A percentile compares a stretch with the other conserved stretches of the same genome.
These are phyloP conservation scores for Acronicta alni DNA, from an alignment of 2,888 invertebrate genomes.

Conservation along the genomic window DNA sequence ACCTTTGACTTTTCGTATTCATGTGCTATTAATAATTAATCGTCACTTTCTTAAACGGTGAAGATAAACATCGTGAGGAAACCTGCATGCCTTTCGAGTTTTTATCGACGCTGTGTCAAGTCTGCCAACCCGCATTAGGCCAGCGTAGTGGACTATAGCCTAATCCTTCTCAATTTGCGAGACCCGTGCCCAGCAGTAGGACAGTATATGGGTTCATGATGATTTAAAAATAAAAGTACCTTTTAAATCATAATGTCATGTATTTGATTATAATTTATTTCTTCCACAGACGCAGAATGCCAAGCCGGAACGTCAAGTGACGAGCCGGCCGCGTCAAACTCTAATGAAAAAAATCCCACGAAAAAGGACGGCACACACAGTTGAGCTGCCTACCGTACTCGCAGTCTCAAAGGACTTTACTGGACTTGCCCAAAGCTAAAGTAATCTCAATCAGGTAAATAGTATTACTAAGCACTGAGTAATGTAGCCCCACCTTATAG, in stretches of 20 bases:
- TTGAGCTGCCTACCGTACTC: conserved; percentile 77
- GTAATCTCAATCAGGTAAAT: conserved; percentile 85
- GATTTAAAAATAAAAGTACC: no score
- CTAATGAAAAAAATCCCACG: conserved; percentile 61
- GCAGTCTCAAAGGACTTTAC: conserved; percentile 67
- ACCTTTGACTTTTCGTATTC: no score
- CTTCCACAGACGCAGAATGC: conserved; percentile 73
- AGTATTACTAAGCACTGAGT: conserved; percentile 80
- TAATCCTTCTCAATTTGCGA: no score
- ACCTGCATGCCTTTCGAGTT: no score
- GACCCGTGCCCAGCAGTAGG: no score
- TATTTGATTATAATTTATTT: not conserved
- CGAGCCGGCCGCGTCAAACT: conserved; percentile 65
- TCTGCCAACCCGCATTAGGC: no score
- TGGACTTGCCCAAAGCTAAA: conserved; percentile 84
- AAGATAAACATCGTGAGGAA: no score
- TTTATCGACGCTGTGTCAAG: no score
- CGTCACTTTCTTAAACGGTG: no score
- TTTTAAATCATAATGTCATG: not conserved
- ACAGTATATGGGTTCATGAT: no score
- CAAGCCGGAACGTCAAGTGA: conserved; percentile 76
- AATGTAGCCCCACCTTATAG: conserved; percentile 71
- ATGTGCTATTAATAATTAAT: no score
- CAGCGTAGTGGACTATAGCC: no score
- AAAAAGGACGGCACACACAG: conserved; percentile 76